A percentile compares a stretch with the other conserved stretches of the same genome.
phyloP scores from a whole-genome alignment of 1,140 invertebrate species.

The Rhyzopertha dominica region DNA sequence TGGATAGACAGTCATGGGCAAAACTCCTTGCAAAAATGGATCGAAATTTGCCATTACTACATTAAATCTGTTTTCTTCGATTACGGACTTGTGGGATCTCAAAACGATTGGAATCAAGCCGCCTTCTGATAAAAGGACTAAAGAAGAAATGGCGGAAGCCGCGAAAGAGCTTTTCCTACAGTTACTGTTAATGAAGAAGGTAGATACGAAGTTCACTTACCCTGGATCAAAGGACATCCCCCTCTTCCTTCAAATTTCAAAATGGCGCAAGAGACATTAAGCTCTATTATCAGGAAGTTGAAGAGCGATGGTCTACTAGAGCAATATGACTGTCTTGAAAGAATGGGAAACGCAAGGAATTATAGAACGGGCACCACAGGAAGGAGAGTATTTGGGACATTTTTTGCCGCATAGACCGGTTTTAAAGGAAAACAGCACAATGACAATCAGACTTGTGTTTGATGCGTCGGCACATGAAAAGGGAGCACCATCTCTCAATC shows the following conservation, averaged over 20 bases:
- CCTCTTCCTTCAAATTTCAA: conserved; percentile 1
- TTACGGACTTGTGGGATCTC: conserved; percentile 2
- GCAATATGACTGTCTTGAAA: conserved; percentile 7
- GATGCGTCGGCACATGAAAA: conserved; percentile 27
- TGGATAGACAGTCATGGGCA: too few species aligned
- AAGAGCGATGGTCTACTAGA: conserved; percentile 4
- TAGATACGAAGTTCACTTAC: conserved; percentile 3
- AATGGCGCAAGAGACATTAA: conserved; percentile 6
- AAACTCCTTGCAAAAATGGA: too few species aligned
- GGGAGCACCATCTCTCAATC: conserved; percentile 37
- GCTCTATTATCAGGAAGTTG: conserved; percentile 9
- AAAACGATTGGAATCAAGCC: conserved; percentile 1
- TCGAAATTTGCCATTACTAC: too few species aligned
- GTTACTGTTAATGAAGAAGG: conserved; percentile 3
- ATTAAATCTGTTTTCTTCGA: too few species aligned
- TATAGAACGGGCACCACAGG: conserved; percentile 4
- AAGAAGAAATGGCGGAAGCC: conserved; percentile 5
- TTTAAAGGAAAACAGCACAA: conserved; percentile 18
- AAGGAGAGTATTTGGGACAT: conserved; percentile 10
- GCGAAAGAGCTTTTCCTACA: conserved; percentile 8
- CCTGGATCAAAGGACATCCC: conserved; percentile 4
- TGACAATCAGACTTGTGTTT: conserved; percentile 23
- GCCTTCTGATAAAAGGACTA: neutral
- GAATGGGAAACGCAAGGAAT: conserved; percentile 11
- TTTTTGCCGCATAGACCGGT: conserved; percentile 26